Base-by-base conservation (phyloP, 1,140 invertebrate species). In the Mesaphorura yosii region DNA sequence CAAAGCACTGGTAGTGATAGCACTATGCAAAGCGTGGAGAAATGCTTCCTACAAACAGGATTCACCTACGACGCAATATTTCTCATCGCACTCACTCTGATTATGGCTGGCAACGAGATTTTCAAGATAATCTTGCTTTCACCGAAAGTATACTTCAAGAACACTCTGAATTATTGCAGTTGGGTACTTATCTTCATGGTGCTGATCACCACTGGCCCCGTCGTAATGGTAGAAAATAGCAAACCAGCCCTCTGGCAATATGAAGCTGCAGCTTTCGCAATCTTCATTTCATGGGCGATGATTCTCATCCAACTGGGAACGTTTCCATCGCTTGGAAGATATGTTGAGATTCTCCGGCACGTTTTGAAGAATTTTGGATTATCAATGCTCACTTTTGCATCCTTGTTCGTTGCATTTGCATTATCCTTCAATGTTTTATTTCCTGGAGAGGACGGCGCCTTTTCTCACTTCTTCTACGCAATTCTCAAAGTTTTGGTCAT, bases 301-400 rank as follows among this genome's bases (percentile, higher is more conserved):
- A 57, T 62, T 14, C 37, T 62, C 1, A 19, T 39, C 14, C 56
- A 58, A 46, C 79, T 88, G 7, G 84, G 83, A 15, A 73, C 84
- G 48, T 87, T 88, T 68, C 85, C 85, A 41, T 81, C 82, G 60
- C 86, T 87, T 64, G 85, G 84, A 1, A 70, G 86, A 2, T 87
- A 86, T 60, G 78, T 88, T 4, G 84, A 87, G 69, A 86, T 87
- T 83, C 86, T 87, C 64, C 83, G 82, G 6, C 83, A 69, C 73
- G 84, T 53, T 29, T 77, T 84, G 3, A 73, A 85, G 2, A 87
- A 87, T 64, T 87, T 87, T 66, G 77, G 78, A 19, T 85, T 85
- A 64, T 88, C 87, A 63, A 70, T 87, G 1, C 66, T 84, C 27
- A 83, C 85, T n/a, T 88, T 87, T 60, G 76, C 81, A 47, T 86